Conservation (phyloP, 2,113 vertebrate genomes). For the Trogon melanurus region DNA sequence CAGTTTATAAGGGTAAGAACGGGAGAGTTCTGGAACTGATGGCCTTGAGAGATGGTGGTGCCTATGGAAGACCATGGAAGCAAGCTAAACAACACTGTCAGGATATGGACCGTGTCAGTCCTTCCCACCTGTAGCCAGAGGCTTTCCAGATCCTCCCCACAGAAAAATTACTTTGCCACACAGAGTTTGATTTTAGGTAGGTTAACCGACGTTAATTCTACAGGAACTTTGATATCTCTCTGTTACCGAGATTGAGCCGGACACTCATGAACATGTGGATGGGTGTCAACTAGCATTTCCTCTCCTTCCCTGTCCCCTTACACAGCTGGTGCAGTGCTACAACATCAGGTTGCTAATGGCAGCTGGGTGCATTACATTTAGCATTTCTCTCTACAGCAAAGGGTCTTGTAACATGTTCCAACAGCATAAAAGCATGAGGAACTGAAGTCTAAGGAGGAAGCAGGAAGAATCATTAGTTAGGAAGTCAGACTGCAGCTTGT, state of each 20-base stretch:
- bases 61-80: neutral
- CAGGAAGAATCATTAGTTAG: neutral
- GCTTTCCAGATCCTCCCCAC: neutral
- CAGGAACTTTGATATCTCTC: neutral
- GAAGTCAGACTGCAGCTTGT: neutral
- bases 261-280: neutral
- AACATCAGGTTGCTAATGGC: neutral
- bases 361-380: neutral
- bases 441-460: neutral
- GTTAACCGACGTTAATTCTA: neutral
- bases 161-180: neutral
- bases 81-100: neutral
- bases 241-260: neutral
- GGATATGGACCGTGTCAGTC: fast-evolving
- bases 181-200: neutral
- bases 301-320: neutral
- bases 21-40: neutral
- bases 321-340: fast-evolving
- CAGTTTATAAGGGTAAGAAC: neutral
- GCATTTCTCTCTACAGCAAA: neutral
- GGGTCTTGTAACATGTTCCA: neutral
- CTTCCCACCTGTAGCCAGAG: neutral
- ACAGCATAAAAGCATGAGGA: neutral
- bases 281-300: neutral
- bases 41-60: neutral